Evolutionary conservation across 2,113 vertebrate species (phyloP).

Genomic region (Nestor notabilis): DNA sequence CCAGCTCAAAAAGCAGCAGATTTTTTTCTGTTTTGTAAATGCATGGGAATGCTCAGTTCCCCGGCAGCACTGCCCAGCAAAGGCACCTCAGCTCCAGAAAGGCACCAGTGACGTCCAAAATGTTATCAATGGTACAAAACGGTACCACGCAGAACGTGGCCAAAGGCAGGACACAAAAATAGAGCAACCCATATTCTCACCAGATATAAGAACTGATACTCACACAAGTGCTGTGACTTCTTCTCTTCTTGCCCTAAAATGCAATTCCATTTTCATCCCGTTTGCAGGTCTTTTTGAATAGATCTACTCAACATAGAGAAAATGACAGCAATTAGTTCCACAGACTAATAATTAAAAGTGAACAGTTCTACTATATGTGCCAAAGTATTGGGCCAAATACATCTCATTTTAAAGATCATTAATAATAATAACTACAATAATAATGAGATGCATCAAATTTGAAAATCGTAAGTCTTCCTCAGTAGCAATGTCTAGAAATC

Average conservation of each 20-base stretch:
- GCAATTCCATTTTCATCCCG: neutral
- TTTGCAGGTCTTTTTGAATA: neutral
- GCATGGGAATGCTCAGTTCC: rapidly evolving
- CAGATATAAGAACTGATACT: neutral
- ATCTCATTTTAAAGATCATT: neutral
- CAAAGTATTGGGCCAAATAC: neutral
- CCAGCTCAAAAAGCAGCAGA: neutral
- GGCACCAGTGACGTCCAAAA: neutral
- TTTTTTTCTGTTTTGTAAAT: neutral
- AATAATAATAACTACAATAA: neutral
- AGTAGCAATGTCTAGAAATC: neutral
- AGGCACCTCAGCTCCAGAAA: neutral
- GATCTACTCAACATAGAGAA: neutral
- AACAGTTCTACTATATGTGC: neutral
- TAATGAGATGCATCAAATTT: neutral
- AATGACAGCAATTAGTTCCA: neutral
- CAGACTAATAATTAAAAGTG: neutral
- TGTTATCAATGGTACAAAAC: rapidly evolving
- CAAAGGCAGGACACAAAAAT: rapidly evolving
- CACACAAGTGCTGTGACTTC: neutral
- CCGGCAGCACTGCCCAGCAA: neutral
- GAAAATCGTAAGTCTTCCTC: neutral
- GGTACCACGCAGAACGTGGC: rapidly evolving
- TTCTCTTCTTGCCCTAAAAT: neutral
- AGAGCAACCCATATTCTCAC: rapidly evolving